Percentiles rank a stretch among this genome's conserved stretches.
Conservation (phyloP, 2,797 vertebrate species). For the Takifugu rubripes region DNA sequence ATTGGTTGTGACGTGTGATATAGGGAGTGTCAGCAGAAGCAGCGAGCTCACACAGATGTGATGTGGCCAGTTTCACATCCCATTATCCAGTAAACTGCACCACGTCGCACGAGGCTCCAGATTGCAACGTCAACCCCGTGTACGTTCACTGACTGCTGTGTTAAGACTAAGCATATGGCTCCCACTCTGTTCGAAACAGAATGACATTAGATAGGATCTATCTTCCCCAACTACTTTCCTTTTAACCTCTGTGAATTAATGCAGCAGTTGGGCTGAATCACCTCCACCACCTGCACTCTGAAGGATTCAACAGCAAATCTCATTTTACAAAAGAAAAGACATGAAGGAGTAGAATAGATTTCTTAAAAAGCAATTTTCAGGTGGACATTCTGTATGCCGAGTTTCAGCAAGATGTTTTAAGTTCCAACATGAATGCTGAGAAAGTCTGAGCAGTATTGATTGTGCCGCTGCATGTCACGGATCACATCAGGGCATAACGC, state of each 20-base stretch:
- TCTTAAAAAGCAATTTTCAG: too few relatives aligned
- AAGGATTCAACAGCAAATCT: neutral
- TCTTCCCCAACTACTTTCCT: slow-evolving; percentile 27
- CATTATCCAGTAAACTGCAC: slow-evolving; percentile 45
- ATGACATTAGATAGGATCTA: slow-evolving; percentile 34
- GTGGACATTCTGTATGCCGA: too few relatives aligned
- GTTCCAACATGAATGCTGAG: too few relatives aligned
- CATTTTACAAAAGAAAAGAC: too few relatives aligned
- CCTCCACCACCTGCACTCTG: neutral
- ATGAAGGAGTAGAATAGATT: too few relatives aligned
- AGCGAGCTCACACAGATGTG: slow-evolving; percentile 47
- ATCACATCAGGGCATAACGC: too few relatives aligned
- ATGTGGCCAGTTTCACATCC: slow-evolving; percentile 52
- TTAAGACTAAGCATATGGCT: slow-evolving; percentile 38
- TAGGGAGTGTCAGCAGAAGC: slow-evolving; percentile 28
- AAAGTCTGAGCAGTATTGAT: too few relatives aligned
- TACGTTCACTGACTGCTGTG: slow-evolving; percentile 29
- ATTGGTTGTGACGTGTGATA: slow-evolving; percentile 50
- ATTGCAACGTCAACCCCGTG: slow-evolving; percentile 45
- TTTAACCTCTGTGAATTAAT: slow-evolving; percentile 37
- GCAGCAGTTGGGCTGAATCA: slow-evolving; percentile 17
- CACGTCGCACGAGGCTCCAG: slow-evolving; percentile 24
- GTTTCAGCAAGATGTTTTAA: too few relatives aligned
- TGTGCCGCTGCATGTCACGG: too few relatives aligned
- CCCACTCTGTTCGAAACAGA: neutral